phyloP scores from a whole-genome alignment of 2,888 invertebrate genomes.

The Himalopsyche kuldschensis region DNA sequence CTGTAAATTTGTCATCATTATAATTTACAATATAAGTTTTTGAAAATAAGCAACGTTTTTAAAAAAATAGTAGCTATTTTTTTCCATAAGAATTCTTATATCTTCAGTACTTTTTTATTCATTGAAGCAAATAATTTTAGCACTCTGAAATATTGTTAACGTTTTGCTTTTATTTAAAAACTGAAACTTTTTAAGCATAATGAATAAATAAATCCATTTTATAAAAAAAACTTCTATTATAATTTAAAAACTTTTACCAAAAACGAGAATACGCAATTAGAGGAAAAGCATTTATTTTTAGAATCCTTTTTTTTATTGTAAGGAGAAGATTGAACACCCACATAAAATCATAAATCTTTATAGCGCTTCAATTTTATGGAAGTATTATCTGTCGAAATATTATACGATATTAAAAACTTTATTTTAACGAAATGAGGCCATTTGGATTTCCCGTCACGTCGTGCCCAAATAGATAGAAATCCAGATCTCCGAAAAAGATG shows the following conservation, averaged over 20 bases:
- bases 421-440: conserved; percentile 25
- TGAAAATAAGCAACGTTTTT: too few relatives aligned
- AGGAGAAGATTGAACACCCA: not conserved
- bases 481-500: not conserved
- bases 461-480: not conserved
- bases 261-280: not conserved
- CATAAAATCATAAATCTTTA: not conserved
- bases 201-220: too few relatives aligned
- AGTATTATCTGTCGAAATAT: conserved; percentile 18
- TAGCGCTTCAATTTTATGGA: not conserved
- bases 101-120: too few relatives aligned
- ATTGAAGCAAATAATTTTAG: too few relatives aligned
- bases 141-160: too few relatives aligned
- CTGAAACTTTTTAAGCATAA: not conserved
- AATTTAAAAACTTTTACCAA: not conserved
- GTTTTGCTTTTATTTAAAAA: too few relatives aligned
- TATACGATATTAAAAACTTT: conserved; percentile 16
- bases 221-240: too few relatives aligned
- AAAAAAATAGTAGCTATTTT: too few relatives aligned
- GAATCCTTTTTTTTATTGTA: not conserved
- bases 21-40: too few relatives aligned
- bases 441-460: conserved; percentile 25
- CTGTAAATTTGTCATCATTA: too few relatives aligned
- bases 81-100: too few relatives aligned
- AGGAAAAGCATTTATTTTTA: not conserved